Conservation (phyloP, 2,888 invertebrate genomes). For the Epistrophella euchroma region DNA sequence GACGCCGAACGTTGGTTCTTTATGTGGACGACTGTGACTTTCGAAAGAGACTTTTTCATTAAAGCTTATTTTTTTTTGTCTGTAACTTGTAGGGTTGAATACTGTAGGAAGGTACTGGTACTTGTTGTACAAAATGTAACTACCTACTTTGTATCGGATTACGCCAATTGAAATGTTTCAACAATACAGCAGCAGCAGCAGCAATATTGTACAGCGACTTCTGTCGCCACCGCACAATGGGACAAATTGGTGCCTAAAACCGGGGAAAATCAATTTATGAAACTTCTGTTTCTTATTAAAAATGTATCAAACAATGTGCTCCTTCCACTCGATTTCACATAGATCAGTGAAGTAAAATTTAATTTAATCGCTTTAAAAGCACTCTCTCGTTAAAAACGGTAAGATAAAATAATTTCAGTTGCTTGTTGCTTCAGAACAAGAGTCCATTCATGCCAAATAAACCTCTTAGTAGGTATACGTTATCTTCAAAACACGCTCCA, state of each 20-base stretch:
- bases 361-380: too few relatives aligned
- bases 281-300: background rate
- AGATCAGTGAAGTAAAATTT: too few relatives aligned
- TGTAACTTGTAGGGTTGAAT: background rate
- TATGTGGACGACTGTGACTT: constrained; percentile 60
- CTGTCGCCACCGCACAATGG: background rate
- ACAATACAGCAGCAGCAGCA: background rate
- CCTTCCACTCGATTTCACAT: too few relatives aligned
- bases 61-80: constrained; percentile 2
- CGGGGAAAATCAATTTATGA: background rate
- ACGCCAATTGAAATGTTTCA: constrained; percentile 74
- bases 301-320: background rate
- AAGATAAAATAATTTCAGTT: too few relatives aligned
- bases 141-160: constrained; percentile 74
- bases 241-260: too few relatives aligned
- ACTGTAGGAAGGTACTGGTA: background rate
- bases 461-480: too few relatives aligned
- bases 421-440: too few relatives aligned
- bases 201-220: constrained; percentile 50
- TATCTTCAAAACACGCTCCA: too few relatives aligned
- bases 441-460: too few relatives aligned
- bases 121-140: constrained; percentile 43
- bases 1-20: background rate
- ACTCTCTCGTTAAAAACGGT: too few relatives aligned
- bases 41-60: constrained; percentile 50